Conservation (phyloP, 2,888 invertebrate genomes). For the Polyommatus iphigenia region DNA sequence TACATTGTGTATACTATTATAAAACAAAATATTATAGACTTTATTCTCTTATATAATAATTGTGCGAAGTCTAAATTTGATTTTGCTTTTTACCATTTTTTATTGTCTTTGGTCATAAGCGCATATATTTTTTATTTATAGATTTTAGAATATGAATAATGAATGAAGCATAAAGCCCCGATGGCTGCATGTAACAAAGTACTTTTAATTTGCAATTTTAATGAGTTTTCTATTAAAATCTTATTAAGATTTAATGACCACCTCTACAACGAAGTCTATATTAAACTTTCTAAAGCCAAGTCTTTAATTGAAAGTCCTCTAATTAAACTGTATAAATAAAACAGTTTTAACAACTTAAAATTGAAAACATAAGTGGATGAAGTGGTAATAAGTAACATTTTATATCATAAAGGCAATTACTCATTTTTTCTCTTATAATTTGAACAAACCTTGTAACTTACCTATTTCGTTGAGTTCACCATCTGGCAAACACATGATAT, state of each 20-base stretch:
- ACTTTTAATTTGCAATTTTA: constrained; percentile 18
- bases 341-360: not conserved
- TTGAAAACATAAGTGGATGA: too few relatives aligned
- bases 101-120: not conserved
- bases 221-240: constrained; percentile 17
- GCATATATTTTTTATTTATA: not conserved
- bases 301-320: not conserved
- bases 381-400: not conserved
- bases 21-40: too few relatives aligned
- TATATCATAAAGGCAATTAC: too few relatives aligned
- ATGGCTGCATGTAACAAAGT: not conserved
- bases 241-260: not conserved
- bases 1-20: too few relatives aligned
- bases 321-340: not conserved
- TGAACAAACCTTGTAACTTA: too few relatives aligned
- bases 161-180: constrained; percentile 3
- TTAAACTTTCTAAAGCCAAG: not conserved
- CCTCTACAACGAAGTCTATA: not conserved
- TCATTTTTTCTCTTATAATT: too few relatives aligned
- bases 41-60: too few relatives aligned
- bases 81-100: not conserved
- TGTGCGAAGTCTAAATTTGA: not conserved
- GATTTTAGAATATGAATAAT: constrained; percentile 9
- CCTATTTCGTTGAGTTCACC: too few relatives aligned
- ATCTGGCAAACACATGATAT: too few relatives aligned